Evolutionary conservation across 2,797 vertebrate species (phyloP), one percentile per base, ranked within the genome.

Genomic region (Smutsia gigantea): DNA sequence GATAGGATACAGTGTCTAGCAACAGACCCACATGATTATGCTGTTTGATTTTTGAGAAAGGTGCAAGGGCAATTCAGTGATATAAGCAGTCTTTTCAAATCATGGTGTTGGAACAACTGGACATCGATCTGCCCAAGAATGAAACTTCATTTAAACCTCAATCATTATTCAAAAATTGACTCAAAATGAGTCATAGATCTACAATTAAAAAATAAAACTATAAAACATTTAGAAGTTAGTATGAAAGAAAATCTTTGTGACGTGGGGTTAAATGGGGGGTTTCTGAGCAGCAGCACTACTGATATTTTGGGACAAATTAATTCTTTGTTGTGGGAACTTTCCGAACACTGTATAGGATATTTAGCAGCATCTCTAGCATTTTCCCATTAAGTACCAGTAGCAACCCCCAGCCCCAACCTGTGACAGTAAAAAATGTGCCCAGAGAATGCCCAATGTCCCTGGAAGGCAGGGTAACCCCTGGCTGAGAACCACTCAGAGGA

Each of bases 191-290:
- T 90, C 53, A 29, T 51, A 6, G 5, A 71, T 90, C 18, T 82
- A 82, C 71, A 71, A 81, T 57, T 84, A 39, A 92, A 72, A 92
- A 39, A 68, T 66, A 49, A 72, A 85, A 72, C 42, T 74, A 14
- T 84, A 74, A 39, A 92, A 83, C 27, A 5, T 92, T 39, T 64
- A 72, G 68, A 83, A n/a, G 23, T 84, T 69, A 75, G 42, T 51
- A 75, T 75, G 66, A 84, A 42, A 46, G 39, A 59, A 90, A 84
- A 92, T 75, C 49, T 92, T 84, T 75, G 69, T 85, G 69, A 75
- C 34, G 14, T 75, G 59, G 27, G 57, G 34, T 92, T 92, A 92
- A 84, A 84, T 53, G 23, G 13, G 69, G 69, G n/a, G 19, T 84
- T 74, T 84, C 79, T 84, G 90, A 84, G 46, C 42, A 82, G 25